Evolutionary conservation across 2,888 invertebrate genomes (phyloP).

Genomic region (Seladonia tumulorum): DNA sequence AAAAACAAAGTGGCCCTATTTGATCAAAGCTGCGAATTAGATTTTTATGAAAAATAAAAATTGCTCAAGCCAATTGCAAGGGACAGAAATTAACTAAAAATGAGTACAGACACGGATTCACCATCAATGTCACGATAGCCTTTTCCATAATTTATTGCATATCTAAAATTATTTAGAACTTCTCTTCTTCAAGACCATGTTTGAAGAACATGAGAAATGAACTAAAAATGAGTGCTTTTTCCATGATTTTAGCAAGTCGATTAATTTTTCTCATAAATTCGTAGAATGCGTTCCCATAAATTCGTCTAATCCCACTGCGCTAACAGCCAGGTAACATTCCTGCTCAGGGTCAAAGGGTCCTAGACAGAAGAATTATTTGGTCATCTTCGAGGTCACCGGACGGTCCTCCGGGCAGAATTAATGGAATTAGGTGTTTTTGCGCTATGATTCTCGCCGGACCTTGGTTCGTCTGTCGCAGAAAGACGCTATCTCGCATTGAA

Average conservation of each 20-base stretch:
- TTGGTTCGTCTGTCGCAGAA: neutral
- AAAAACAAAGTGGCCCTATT: too few species aligned
- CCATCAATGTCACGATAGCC: too few species aligned
- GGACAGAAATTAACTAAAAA: too few species aligned
- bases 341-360: neutral
- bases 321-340: neutral
- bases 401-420: neutral
- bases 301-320: neutral
- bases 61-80: too few species aligned
- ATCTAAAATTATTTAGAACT: too few species aligned
- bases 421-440: constrained; percentile 1
- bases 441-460: neutral
- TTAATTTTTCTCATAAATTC: neutral
- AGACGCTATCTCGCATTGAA: neutral
- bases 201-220: too few species aligned
- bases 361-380: neutral
- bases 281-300: neutral
- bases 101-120: too few species aligned
- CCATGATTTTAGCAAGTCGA: neutral
- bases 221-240: too few species aligned
- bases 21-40: too few species aligned
- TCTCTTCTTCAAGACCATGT: too few species aligned
- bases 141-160: too few species aligned
- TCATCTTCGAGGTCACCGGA: neutral
- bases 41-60: too few species aligned